Percentiles rank a stretch among this genome's conserved stretches.
Evolutionary conservation across 2,113 vertebrate genomes (phyloP).

Genomic region (Oryzias curvinotus): DNA sequence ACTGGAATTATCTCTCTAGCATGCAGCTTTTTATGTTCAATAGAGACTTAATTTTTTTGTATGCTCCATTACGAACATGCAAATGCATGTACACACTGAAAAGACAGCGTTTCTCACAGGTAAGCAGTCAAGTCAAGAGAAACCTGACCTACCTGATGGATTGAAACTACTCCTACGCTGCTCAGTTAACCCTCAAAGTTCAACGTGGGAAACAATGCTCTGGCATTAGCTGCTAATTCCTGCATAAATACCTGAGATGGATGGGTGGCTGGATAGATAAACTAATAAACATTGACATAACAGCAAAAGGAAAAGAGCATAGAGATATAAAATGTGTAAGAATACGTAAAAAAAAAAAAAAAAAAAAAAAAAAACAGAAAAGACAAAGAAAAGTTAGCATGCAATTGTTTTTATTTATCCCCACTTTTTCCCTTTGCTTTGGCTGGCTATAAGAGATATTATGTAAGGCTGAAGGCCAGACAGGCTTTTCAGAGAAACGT

Average conservation of each 20-base stretch:
- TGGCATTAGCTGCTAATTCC: constrained; percentile 65
- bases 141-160: constrained; percentile 84
- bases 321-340: constrained; percentile 17
- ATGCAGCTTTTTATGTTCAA: neutral
- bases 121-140: constrained; percentile 80
- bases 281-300: constrained; percentile 28
- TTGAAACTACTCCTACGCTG: constrained; percentile 84
- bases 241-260: constrained; percentile 63
- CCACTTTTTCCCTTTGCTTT: constrained; percentile 28
- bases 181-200: constrained; percentile 72
- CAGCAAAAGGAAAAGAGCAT: constrained; percentile 7
- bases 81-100: constrained; percentile 36
- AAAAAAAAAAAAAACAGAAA: constrained; percentile 34
- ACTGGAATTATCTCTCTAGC: neutral
- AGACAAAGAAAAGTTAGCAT: constrained; percentile 19
- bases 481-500: constrained; percentile 66
- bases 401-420: constrained; percentile 42
- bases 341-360: constrained; percentile 36
- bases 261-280: constrained; percentile 30
- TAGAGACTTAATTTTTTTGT: constrained; percentile 11
- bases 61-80: constrained; percentile 47
- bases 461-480: constrained; percentile 62
- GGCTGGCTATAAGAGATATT: constrained; percentile 54
- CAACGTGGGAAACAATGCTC: constrained; percentile 77
- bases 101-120: constrained; percentile 48